Conservation (phyloP, 2,797 vertebrate species). For the Diplodus puntazzo region DNA sequence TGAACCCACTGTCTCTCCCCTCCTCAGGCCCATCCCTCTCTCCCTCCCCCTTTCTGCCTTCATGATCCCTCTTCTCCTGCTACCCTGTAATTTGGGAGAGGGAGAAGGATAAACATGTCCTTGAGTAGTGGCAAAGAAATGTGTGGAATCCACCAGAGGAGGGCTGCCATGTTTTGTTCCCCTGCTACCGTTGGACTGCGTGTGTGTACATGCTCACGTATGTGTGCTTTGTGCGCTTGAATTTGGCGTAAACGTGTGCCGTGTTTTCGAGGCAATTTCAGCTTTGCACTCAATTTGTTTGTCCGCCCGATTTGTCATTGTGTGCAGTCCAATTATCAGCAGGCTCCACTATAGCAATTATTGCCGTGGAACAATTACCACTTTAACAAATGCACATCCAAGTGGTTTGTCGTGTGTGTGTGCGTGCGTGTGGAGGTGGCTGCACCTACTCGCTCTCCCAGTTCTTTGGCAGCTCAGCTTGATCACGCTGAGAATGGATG, state of each 20-base stretch:
- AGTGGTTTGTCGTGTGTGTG: slow-evolving; percentile 32
- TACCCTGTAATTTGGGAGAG: slow-evolving; percentile 80
- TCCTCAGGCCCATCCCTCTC: slow-evolving; percentile 22
- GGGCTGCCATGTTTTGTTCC: slow-evolving; percentile 59
- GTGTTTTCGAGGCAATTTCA: slow-evolving; percentile 28
- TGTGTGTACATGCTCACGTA: slow-evolving; percentile 14
- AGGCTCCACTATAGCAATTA: slow-evolving; percentile 59
- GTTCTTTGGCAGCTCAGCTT: slow-evolving; percentile 62
- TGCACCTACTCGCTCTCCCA: slow-evolving; percentile 50
- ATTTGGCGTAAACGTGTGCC: background rate
- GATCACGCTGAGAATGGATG: slow-evolving; percentile 69
- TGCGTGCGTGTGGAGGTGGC: slow-evolving; percentile 31
- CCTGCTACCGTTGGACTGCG: slow-evolving; percentile 41
- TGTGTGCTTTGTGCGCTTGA: background rate
- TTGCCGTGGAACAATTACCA: slow-evolving; percentile 61
- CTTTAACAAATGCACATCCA: slow-evolving; percentile 59
- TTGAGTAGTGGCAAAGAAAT: slow-evolving; percentile 75
- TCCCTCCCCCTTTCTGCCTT: slow-evolving; percentile 1
- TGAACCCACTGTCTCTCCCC: slow-evolving; percentile 68
- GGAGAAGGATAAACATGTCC: slow-evolving; percentile 79
- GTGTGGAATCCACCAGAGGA: slow-evolving; percentile 76
- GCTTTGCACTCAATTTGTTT: slow-evolving; percentile 46
- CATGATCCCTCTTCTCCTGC: slow-evolving; percentile 45
- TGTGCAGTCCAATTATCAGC: slow-evolving; percentile 60
- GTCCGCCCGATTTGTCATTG: slow-evolving; percentile 35